Conservation (phyloP, 2,113 vertebrate species). For the Oreamnos americanus region DNA sequence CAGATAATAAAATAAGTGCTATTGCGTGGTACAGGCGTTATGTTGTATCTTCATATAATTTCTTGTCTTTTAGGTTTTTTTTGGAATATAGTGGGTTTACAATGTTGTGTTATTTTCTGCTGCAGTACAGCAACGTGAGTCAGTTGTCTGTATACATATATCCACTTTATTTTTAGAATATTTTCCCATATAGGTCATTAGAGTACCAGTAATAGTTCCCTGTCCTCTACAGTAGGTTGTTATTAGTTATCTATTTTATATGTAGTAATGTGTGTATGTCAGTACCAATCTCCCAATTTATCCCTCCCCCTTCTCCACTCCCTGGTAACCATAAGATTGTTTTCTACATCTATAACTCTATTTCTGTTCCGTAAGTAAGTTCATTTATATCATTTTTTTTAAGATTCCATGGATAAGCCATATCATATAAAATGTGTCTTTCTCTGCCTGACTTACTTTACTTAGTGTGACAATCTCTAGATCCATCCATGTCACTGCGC, state of each 20-base stretch:
- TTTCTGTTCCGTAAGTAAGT: background rate
- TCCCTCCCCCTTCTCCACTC: background rate
- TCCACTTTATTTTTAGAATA: background rate
- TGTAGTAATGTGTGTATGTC: background rate
- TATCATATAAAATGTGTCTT: background rate
- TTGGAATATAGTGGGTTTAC: background rate
- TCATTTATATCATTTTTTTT: background rate
- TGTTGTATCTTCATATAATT: background rate
- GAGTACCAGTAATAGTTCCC: background rate
- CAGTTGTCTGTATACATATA: background rate
- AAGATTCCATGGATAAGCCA: too few relatives aligned
- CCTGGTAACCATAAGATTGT: background rate
- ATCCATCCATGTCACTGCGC: background rate
- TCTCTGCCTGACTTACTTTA: background rate
- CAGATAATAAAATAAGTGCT: background rate
- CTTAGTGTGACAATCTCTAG: background rate
- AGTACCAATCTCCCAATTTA: background rate
- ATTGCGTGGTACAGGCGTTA: background rate
- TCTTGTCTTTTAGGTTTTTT: background rate
- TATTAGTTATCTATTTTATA: background rate
- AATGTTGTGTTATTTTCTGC: background rate
- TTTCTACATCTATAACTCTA: background rate
- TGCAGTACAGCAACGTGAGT: background rate
- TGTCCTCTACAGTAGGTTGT: background rate
- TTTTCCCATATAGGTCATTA: background rate